Base-by-base conservation (phyloP, 2,797 vertebrate species). In the Echeneis naucrates region DNA sequence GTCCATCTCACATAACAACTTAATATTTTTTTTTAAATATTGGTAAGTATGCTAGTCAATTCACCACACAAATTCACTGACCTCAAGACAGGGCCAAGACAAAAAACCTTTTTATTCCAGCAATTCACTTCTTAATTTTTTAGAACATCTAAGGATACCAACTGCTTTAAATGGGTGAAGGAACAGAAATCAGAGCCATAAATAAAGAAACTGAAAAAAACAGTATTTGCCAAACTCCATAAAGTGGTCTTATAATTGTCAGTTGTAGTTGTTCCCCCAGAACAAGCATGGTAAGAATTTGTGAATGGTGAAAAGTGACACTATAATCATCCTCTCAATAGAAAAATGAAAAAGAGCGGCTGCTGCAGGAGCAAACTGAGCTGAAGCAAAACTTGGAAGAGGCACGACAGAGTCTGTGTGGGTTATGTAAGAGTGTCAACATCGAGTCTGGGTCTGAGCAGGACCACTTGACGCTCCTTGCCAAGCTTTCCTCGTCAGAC, bases 341-440 rank as follows among this genome's bases (percentile, higher is more conserved):
- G 98, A 96, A 93, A 93, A 92, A 71, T 17, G 95, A 99, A 84
- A 98, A 96, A 87, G 95, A 96, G 50, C 95, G 91, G 53, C 91
- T 99, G 75, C 72, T 97, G 83, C 95, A 95, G 80, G 97, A 99
- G 84, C 94, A 90, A 77, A 94, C 93, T 19, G 94, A 96, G 81
- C 95, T 99, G 75, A 87, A 96, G 88, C 94, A 94, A 21, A 96
- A 95, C 35, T 93, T 99, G 87, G 95, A 95, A 32, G 96, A 98
- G 76, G 95, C 95, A 0, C 95, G 95, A 67, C 96, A 96, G 87
- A 97, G 95, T 86, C 89, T 99, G 51, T 95, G 95, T 0, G 94
- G 94, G 17, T 94, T 99, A 21, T 97, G 95, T 81, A 96, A 97
- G 85, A 95, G 92, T 32, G 93, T 97, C 70, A 95, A 94, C 81